Evolutionary conservation across 2,797 vertebrate genomes (phyloP).

Genomic region (Knipowitschia caucasica): DNA sequence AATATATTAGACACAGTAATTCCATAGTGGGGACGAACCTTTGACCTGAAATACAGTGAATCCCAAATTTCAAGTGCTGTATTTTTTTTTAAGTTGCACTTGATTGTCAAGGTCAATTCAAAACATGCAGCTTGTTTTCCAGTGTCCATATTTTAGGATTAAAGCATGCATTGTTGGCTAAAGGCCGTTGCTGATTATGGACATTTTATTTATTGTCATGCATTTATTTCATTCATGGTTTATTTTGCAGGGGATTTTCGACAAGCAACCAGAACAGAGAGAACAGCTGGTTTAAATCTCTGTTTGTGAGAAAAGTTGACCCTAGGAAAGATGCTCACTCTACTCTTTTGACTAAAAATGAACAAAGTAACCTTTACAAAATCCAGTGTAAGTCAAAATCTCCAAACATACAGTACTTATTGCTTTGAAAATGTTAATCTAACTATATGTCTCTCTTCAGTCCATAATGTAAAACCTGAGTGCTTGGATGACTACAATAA

Average conservation of each 20-base stretch:
- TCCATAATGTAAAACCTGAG: constrained; percentile 98
- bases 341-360: constrained; percentile 91
- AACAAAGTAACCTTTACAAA: constrained; percentile 96
- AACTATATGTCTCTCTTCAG: constrained; percentile 62
- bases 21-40: background rate
- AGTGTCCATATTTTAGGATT: too few relatives aligned
- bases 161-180: background rate
- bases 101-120: constrained; percentile 62
- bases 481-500: constrained; percentile 94
- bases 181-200: background rate
- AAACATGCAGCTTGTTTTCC: background rate
- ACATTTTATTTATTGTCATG: background rate
- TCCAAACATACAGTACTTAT: background rate
- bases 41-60: background rate
- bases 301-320: constrained; percentile 96
- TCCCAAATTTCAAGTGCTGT: constrained; percentile 17
- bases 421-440: background rate
- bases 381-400: constrained; percentile 83
- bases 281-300: constrained; percentile 94
- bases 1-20: background rate
- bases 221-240: constrained; percentile 3
- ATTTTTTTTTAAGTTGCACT: constrained; percentile 19
- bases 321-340: constrained; percentile 95
- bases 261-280: constrained; percentile 77
- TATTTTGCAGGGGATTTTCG: constrained; percentile 72